A percentile compares a stretch with the other conserved stretches of the same genome.
phyloP scores from a whole-genome alignment of 1,140 invertebrate species.

The Ceratina calcarata region DNA sequence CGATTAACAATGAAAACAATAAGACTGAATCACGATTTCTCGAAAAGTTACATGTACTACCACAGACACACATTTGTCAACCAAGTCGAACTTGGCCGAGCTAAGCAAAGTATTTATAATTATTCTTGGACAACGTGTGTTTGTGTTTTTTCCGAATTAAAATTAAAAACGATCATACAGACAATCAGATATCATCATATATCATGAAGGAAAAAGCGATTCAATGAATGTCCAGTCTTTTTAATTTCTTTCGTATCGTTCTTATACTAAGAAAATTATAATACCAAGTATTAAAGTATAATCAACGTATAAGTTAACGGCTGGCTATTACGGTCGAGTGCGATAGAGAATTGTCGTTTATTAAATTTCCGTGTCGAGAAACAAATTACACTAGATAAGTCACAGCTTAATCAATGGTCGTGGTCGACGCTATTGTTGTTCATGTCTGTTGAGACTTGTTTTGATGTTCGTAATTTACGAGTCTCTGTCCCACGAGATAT shows the following conservation, averaged over 20 bases:
- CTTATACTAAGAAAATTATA: constrained; percentile 73
- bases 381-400: constrained; percentile 52
- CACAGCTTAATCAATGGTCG: constrained; percentile 70
- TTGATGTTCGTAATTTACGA: constrained; percentile 96
- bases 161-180: constrained; percentile 5
- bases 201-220: constrained; percentile 47
- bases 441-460: constrained; percentile 82
- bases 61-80: neutral
- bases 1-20: constrained; percentile 2
- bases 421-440: constrained; percentile 76
- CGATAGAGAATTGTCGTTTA: constrained; percentile 66
- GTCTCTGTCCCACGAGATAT: constrained; percentile 95
- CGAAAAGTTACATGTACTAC: too few species aligned
- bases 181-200: neutral
- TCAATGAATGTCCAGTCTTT: constrained; percentile 67
- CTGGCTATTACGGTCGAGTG: constrained; percentile 39
- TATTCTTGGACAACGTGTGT: neutral
- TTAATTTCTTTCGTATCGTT: constrained; percentile 69
- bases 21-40: neutral
- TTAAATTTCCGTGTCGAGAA: constrained; percentile 51
- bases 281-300: constrained; percentile 67
- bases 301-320: constrained; percentile 62
- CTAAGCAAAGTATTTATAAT: neutral
- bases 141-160: neutral
- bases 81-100: too few species aligned